Percentiles rank a stretch among this genome's conserved stretches.
Evolutionary conservation across 2,888 invertebrate genomes (phyloP).

Genomic region (Drosophila diplacantha): DNA sequence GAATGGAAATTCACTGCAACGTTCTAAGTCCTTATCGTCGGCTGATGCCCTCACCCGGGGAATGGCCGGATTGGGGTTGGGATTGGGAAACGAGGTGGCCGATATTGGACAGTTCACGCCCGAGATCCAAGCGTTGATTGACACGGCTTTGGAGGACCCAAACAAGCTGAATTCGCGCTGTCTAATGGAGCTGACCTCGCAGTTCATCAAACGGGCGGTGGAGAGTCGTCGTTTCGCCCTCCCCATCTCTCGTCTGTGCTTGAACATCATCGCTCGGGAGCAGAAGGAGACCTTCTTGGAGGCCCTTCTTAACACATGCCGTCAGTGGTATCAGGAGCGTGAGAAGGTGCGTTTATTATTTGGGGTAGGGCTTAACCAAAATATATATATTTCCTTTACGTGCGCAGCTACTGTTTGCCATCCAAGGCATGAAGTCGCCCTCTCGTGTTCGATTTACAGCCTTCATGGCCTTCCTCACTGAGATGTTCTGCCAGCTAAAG

Average conservation of each 20-base stretch:
- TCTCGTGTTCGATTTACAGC: conserved; percentile 85
- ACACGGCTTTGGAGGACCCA: conserved; percentile 89
- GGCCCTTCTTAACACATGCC: conserved; percentile 91
- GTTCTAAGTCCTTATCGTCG: conserved; percentile 89
- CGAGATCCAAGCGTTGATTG: conserved; percentile 85
- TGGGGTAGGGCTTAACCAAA: not conserved
- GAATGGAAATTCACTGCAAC: conserved; percentile 80
- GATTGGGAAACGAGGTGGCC: conserved; percentile 84
- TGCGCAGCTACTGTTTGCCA: conserved; percentile 74
- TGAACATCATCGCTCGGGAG: conserved; percentile 92
- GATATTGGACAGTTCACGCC: conserved; percentile 87
- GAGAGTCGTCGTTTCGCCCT: conserved; percentile 87
- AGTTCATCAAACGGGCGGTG: conserved; percentile 88
- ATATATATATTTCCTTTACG: not conserved
- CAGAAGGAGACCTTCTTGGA: conserved; percentile 92
- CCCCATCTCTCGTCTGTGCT: conserved; percentile 90
- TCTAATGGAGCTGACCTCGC: conserved; percentile 91
- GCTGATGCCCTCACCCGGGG: conserved; percentile 85
- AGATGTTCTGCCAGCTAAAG: conserved; percentile 93
- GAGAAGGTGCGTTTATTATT: conserved; percentile 79
- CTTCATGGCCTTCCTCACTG: conserved; percentile 92
- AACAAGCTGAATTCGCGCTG: conserved; percentile 85
- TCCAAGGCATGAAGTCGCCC: conserved; percentile 79
- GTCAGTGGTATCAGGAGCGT: conserved; percentile 93
- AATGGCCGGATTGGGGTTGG: conserved; percentile 82